phyloP scores from a whole-genome alignment of 2,888 invertebrate species.

The Nudaria mundana region DNA sequence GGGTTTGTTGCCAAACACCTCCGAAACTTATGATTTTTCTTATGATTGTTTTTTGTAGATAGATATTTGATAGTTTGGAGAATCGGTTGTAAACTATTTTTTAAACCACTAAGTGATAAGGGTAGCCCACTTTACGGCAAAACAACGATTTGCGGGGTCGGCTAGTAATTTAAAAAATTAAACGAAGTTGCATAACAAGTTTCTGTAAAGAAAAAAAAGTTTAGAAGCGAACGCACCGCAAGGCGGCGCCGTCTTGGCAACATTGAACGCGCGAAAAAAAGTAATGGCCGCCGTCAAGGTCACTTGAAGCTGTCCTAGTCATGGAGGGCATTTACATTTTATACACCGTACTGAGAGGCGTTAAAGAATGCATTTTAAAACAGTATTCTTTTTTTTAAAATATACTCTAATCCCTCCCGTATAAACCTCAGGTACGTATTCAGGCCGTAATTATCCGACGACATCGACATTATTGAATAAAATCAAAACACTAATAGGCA shows the following conservation, averaged over 20 bases:
- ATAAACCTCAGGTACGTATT: neutral
- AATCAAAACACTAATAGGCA: no score
- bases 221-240: conserved; percentile 61
- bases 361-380: conserved; percentile 51
- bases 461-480: no score
- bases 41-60: no score
- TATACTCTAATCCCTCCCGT: conserved; percentile 18
- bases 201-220: conserved; percentile 58
- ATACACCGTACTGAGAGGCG: conserved; percentile 51
- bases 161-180: no score
- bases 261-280: conserved; percentile 76
- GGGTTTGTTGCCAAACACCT: no score
- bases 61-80: no score
- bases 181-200: conserved; percentile 67
- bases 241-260: conserved; percentile 71
- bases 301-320: conserved; percentile 79
- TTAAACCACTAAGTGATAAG: no score
- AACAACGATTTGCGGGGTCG: no score
- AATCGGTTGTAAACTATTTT: no score
- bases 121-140: no score
- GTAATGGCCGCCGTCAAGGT: conserved; percentile 76
- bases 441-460: neutral
- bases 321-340: conserved; percentile 74
- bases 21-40: no score
- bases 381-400: conserved; percentile 29